Conservation (phyloP, 2,113 vertebrate genomes). For the Propithecus coquereli region DNA sequence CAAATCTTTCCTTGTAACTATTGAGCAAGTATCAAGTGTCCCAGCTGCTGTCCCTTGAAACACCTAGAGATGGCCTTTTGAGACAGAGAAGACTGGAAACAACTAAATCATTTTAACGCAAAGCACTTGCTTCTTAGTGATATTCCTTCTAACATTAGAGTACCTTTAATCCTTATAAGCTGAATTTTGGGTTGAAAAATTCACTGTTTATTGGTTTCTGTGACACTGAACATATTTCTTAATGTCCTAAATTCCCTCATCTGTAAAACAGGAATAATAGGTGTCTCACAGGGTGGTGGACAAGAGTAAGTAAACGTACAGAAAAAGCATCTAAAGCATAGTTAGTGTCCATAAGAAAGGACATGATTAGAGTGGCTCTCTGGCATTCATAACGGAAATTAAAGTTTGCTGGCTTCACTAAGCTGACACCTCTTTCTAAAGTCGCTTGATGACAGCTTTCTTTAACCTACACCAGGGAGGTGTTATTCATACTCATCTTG, state of each 20-base stretch:
- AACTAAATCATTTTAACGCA: not conserved
- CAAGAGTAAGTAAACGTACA: not conserved
- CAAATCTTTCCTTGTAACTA: not conserved
- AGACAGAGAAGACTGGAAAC: not conserved
- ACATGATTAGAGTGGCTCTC: rapidly evolving
- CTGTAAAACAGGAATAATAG: not conserved
- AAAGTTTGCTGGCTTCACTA: not conserved
- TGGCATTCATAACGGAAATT: rapidly evolving
- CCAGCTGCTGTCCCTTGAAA: not conserved
- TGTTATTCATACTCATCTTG: not conserved
- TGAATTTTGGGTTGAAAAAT: not conserved
- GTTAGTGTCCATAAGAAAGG: not conserved
- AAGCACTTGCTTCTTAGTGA: not conserved
- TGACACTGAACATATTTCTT: not conserved
- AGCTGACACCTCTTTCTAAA: not conserved
- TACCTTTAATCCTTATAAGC: not conserved
- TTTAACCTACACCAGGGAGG: not conserved
- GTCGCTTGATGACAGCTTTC: not conserved
- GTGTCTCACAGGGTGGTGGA: not conserved
- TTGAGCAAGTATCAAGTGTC: too few species aligned
- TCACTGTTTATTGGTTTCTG: not conserved
- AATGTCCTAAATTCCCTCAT: not conserved
- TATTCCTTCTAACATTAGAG: not conserved
- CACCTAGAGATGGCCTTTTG: not conserved
- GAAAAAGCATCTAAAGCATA: not conserved